These are phyloP conservation scores for Spinus pinus DNA, from an alignment of 2,797 vertebrate species.

Conservation along the genomic window DNA sequence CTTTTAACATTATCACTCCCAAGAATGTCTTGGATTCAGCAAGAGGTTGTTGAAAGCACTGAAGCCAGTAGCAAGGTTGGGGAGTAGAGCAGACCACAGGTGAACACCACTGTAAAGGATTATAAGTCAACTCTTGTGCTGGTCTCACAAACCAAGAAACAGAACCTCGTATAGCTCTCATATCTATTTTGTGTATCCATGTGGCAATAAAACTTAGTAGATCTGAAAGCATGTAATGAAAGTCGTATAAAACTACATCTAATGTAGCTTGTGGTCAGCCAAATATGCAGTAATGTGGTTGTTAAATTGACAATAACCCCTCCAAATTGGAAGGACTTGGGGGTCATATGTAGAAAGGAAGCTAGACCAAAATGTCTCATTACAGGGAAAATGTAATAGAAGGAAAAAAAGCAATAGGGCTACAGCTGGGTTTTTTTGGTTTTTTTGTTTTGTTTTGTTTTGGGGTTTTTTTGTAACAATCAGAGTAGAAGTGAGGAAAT, in stretches of 20 bases:
- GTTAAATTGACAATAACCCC: not conserved
- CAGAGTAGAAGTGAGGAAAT: not conserved
- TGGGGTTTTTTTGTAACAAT: not conserved
- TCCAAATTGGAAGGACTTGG: not conserved
- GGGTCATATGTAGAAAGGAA: not conserved
- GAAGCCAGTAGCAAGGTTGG: not conserved
- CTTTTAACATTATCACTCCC: not conserved
- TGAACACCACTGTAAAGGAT: not conserved
- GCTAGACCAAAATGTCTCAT: not conserved
- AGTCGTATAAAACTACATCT: not conserved
- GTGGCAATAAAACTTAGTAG: not conserved
- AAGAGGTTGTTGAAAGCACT: not conserved
- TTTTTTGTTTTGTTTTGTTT: not conserved
- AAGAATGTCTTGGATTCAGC: not conserved
- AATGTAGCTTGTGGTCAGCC: not conserved
- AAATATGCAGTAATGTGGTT: not conserved
- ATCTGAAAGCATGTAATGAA: constrained; percentile 1
- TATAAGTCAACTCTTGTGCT: not conserved
- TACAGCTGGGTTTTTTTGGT: not conserved
- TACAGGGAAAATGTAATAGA: not conserved
- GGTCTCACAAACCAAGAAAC: not conserved
- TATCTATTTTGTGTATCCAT: not conserved
- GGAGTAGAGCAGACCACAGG: not conserved
- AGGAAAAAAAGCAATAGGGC: not conserved
- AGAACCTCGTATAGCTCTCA: not conserved